Evolutionary conservation across 2,113 vertebrate species (phyloP).

Genomic region (Misgurnus mizolepis): DNA sequence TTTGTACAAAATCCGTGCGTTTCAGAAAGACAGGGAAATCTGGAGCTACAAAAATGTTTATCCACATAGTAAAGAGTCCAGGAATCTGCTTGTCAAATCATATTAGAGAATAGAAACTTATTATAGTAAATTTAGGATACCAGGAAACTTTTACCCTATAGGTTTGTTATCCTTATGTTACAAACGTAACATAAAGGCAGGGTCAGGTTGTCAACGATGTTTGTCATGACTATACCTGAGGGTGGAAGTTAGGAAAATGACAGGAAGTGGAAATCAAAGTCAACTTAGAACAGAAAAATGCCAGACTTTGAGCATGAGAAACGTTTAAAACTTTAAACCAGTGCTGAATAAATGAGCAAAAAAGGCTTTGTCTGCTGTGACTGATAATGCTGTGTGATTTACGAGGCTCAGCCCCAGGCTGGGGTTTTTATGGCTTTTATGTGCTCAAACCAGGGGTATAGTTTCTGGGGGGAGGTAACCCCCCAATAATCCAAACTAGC

Average conservation of each 20-base stretch:
- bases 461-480: no score
- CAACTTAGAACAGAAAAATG: background rate
- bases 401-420: conserved; percentile 37
- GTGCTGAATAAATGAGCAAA: conserved; percentile 3
- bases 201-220: conserved; percentile 40
- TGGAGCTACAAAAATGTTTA: no score
- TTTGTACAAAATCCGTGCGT: no score
- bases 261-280: conserved; percentile 12
- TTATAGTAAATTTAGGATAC: no score
- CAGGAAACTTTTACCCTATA: background rate
- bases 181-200: conserved; percentile 29
- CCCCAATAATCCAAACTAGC: no score
- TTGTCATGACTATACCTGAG: conserved; percentile 38
- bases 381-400: conserved; percentile 51
- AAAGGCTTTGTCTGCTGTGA: conserved; percentile 39
- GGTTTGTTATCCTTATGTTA: conserved; percentile 2
- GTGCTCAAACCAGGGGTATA: background rate
- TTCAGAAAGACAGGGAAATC: no score
- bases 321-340: background rate
- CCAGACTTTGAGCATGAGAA: background rate
- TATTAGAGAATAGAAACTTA: no score
- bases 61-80: no score
- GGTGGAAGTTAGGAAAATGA: background rate
- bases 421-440: conserved; percentile 44
- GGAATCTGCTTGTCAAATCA: background rate